Percentiles rank a stretch among this genome's conserved stretches.
Evolutionary conservation across 2,888 invertebrate genomes (phyloP).

Genomic region (Drosophila leonis): DNA sequence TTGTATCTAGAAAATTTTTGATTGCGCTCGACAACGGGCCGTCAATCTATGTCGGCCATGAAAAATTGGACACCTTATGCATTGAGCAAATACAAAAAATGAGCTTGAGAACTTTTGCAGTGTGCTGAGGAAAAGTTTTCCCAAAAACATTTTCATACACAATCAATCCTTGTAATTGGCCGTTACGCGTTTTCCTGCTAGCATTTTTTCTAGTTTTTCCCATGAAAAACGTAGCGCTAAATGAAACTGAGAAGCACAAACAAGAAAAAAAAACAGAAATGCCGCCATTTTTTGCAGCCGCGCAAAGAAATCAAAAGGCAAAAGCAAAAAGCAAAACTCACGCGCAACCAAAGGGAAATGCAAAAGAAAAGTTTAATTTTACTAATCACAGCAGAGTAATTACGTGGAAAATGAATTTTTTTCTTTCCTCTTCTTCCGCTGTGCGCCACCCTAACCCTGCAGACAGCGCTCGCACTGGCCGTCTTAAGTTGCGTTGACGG

Average conservation of each 20-base stretch:
- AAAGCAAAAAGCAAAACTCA: conserved; percentile 69
- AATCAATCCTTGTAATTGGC: conserved; percentile 85
- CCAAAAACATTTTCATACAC: conserved; percentile 82
- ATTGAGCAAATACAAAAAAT: conserved; percentile 50
- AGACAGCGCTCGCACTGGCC: neutral
- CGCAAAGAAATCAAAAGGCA: conserved; percentile 64
- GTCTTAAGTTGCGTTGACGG: conserved; percentile 32
- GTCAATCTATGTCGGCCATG: conserved; percentile 78
- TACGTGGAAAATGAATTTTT: conserved; percentile 85
- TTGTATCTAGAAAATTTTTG: conserved; percentile 67
- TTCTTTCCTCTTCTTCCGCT: conserved; percentile 58
- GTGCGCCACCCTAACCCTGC: conserved; percentile 8
- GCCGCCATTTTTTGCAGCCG: conserved; percentile 71
- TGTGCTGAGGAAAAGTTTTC: conserved; percentile 57
- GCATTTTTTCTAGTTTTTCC: conserved; percentile 74
- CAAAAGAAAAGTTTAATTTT: conserved; percentile 84
- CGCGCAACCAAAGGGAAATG: conserved; percentile 65
- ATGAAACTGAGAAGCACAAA: conserved; percentile 71
- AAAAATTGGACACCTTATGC: conserved; percentile 84
- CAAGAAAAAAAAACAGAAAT: conserved; percentile 17
- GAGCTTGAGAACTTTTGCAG: conserved; percentile 60
- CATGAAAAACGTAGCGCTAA: conserved; percentile 84
- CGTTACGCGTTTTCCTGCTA: conserved; percentile 74
- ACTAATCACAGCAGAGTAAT: conserved; percentile 85
- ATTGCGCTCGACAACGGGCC: conserved; percentile 70